A percentile compares a stretch with the other conserved stretches of the same genome.
Evolutionary conservation across 1,140 invertebrate species (phyloP).

Genomic region (Hylyphantes graminicola): DNA sequence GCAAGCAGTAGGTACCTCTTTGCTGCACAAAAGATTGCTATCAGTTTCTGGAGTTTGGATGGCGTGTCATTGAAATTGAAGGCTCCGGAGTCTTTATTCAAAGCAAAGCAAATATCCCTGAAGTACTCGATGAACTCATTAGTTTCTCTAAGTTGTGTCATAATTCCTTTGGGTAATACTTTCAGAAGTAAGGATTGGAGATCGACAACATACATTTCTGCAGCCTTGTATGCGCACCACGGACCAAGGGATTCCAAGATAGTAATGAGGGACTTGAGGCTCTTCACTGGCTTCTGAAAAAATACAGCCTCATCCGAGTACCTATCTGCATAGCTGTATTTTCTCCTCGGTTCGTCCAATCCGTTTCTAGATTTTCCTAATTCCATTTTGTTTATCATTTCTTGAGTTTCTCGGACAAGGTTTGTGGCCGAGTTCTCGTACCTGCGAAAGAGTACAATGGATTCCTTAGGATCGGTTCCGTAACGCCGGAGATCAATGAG

Average conservation of each 20-base stretch:
- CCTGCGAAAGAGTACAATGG: constrained; percentile 1
- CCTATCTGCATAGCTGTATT: background rate
- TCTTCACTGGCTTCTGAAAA: constrained; percentile 27
- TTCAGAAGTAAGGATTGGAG: constrained; percentile 17
- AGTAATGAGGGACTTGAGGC: constrained; percentile 4
- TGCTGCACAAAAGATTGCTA: constrained; percentile 22
- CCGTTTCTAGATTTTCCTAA: background rate
- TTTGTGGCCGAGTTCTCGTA: background rate
- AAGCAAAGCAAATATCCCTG: background rate
- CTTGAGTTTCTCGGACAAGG: background rate
- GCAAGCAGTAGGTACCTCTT: background rate
- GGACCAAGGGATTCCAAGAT: constrained; percentile 67
- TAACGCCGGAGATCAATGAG: constrained; percentile 80
- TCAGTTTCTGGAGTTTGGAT: constrained; percentile 29
- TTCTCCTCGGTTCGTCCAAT: background rate
- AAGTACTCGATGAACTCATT: background rate
- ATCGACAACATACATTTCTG: constrained; percentile 60
- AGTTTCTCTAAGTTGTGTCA: background rate
- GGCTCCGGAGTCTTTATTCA: background rate
- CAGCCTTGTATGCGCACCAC: constrained; percentile 66
- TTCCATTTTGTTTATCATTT: background rate
- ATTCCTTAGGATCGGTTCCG: constrained; percentile 69
- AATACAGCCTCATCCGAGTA: background rate
- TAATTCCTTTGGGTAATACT: background rate
- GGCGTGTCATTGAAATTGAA: background rate